phyloP scores from a whole-genome alignment of 2,888 invertebrate species.

The Phalera bucephala region DNA sequence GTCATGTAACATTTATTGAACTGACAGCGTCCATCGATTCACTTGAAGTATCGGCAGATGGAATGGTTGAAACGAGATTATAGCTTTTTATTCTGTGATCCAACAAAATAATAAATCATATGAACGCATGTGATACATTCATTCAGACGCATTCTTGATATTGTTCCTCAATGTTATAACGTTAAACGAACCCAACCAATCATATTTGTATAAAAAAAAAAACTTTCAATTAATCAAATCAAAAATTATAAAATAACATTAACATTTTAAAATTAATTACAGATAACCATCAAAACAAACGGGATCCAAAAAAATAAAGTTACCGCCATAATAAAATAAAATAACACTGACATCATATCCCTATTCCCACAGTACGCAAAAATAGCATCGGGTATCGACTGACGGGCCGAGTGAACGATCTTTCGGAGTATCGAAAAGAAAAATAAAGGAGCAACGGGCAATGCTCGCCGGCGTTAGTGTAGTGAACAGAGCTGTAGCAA shows the following conservation, averaged over 20 bases:
- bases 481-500: constrained; percentile 73
- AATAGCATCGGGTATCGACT: constrained; percentile 50
- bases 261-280: background rate
- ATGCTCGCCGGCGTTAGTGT: constrained; percentile 68
- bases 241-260: no score
- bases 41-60: constrained; percentile 19
- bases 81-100: no score
- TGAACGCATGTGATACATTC: no score
- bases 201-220: no score
- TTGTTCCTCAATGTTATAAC: no score
- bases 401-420: constrained; percentile 62
- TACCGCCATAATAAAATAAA: no score
- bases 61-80: constrained; percentile 5
- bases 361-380: constrained; percentile 62
- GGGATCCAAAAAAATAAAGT: constrained; percentile 45
- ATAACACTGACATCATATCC: constrained; percentile 63
- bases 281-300: constrained; percentile 53
- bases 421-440: constrained; percentile 51
- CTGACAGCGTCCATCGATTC: constrained; percentile 21
- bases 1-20: constrained; percentile 26
- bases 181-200: no score
- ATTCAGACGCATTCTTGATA: no score
- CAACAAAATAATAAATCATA: no score
- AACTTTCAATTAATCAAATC: no score
- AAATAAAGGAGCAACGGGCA: constrained; percentile 61